Conservation (phyloP, 2,113 vertebrate species). For the Vireo altiloquus region DNA sequence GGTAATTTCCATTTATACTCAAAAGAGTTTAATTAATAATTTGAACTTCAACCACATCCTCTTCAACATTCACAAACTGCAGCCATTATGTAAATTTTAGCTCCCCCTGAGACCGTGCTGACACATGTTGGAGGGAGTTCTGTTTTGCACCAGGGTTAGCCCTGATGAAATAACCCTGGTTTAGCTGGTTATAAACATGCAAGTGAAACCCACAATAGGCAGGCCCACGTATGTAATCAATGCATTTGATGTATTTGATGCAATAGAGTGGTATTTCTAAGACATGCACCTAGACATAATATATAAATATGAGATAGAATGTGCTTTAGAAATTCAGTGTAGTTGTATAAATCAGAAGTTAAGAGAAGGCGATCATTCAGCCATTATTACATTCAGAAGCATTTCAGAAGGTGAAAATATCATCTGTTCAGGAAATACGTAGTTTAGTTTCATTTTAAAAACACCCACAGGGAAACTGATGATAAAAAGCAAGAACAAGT, state of each 20-base stretch:
- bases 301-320: not conserved
- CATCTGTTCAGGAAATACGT: not conserved
- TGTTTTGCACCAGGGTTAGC: not conserved
- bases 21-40: conserved; percentile 10
- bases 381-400: not conserved
- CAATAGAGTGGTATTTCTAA: not conserved
- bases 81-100: not conserved
- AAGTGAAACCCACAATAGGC: not conserved
- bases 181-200: not conserved
- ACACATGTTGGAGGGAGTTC: not conserved
- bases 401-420: not conserved
- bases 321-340: not conserved
- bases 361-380: not conserved
- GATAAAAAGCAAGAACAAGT: not conserved
- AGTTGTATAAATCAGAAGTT: not conserved
- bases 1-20: conserved; percentile 19
- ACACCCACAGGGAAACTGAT: not conserved
- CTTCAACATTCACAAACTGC: not conserved
- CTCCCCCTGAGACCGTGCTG: rapidly evolving
- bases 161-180: not conserved
- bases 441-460: not conserved
- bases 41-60: not conserved
- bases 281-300: not conserved
- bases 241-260: not conserved
- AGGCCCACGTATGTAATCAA: not conserved